Base-by-base conservation (phyloP, 2,888 invertebrate species). In the Drosophila ezoana region DNA sequence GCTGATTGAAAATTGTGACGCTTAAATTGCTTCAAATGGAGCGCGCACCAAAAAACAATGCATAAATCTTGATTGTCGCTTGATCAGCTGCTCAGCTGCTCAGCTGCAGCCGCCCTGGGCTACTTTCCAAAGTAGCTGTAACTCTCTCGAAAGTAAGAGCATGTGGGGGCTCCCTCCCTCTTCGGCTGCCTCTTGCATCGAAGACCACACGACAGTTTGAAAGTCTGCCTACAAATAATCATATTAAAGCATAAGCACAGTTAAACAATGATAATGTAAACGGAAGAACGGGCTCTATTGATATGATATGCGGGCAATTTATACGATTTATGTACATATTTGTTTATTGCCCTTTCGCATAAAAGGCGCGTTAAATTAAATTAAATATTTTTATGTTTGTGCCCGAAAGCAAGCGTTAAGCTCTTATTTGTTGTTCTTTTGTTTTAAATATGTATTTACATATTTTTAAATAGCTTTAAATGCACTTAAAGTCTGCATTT, bases 1-100 rank as follows among this genome's bases (percentile, higher is more conserved):
- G 68, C 70, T 85, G 86, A 81, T 86, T 81, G 86, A 86, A 79
- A 82, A 79, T 68, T 82, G 83, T 82, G 61, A 59, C 59, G 82
- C 66, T 63, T 76, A 72, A 82, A 86, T 76, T 85, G 69, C 72
- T 85, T 85, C 62, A 67, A 85, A 79, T 70, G 71, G 61, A 62
- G 68, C 81, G 67, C 49, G 28, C 16, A 54, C 44, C 52, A 49
- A 40, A 67, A 68, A 54, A 64, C 40, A 77, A 72, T 58, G 23
- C 60, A 77, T 77, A 76, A 76, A 76, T 77, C 78, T 72, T 72
- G 47, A 72, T 72, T 72, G 58, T 51, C 54, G 14, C 38, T 32
- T 57, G 48, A 73, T 64, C 69, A 76, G 60, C 58, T 51, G 23
- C 38, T 64, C 69, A 76, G 60, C 58, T 47, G 23, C 38, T 44